Evolutionary conservation across 2,888 invertebrate species (phyloP).

Genomic region (Noctua comes): DNA sequence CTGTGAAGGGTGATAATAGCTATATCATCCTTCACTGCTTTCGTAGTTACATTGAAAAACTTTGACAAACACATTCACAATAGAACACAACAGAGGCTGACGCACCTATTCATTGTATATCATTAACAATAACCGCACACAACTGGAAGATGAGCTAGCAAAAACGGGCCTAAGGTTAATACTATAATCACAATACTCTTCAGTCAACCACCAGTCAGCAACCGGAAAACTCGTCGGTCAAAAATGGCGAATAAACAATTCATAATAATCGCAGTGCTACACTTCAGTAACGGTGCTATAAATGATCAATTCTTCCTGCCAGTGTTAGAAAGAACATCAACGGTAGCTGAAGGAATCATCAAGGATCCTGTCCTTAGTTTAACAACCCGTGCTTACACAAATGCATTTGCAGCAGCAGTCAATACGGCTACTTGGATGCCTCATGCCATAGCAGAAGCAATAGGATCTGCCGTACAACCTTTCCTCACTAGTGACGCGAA

Average conservation of each 20-base stretch:
- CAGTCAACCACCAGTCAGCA: conserved; percentile 7
- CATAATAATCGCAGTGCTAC: neutral
- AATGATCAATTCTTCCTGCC: neutral
- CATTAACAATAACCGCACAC: conserved; percentile 21
- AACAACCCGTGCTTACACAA: conserved; percentile 7
- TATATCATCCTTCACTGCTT: neutral
- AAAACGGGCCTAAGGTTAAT: conserved; percentile 23
- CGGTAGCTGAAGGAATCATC: conserved; percentile 7
- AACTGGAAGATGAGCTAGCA: conserved; percentile 32
- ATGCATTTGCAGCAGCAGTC: conserved; percentile 39
- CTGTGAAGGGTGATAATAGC: neutral
- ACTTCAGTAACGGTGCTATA: conserved; percentile 8
- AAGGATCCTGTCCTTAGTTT: conserved; percentile 15
- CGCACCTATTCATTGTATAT: too few species aligned
- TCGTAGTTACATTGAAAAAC: neutral
- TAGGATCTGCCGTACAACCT: conserved; percentile 3
- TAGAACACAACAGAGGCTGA: conserved; percentile 16
- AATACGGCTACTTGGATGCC: conserved; percentile 47
- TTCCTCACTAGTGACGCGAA: conserved; percentile 11
- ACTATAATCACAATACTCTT: neutral
- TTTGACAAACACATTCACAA: conserved; percentile 1
- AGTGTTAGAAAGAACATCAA: neutral
- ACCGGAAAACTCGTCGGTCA: neutral
- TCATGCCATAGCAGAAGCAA: conserved; percentile 6
- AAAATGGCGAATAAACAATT: conserved; percentile 34